These are phyloP conservation scores for Trichechus manatus DNA, from an alignment of 2,113 vertebrate genomes.

Conservation along the genomic window DNA sequence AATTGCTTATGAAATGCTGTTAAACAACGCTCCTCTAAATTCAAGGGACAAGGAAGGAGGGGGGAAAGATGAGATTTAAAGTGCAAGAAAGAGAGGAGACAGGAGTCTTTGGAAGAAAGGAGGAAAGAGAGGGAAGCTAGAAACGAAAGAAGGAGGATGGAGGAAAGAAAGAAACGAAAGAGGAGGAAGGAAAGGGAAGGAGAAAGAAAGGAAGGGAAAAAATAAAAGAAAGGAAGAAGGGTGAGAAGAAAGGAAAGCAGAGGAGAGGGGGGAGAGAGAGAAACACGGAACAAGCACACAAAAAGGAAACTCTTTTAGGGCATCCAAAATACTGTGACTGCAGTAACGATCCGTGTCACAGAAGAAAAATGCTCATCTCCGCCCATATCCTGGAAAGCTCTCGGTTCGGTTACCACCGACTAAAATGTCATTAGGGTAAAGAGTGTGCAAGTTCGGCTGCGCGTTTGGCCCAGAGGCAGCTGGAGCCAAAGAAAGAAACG, in stretches of 20 bases:
- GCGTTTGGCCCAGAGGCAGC: slow-evolving; percentile 28
- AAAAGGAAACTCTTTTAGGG: slow-evolving; percentile 14
- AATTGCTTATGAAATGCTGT: background rate
- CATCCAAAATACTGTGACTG: background rate
- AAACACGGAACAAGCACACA: background rate
- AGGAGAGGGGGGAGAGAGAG: background rate
- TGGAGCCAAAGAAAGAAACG: background rate
- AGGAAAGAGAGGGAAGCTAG: accelerated
- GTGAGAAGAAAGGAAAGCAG: background rate
- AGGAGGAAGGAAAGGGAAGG: accelerated
- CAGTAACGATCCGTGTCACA: background rate
- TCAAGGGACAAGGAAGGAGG: background rate
- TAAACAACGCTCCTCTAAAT: background rate
- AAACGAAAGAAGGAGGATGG: background rate
- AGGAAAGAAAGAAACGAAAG: too few species aligned
- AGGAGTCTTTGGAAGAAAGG: accelerated
- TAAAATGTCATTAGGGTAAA: slow-evolving; percentile 9
- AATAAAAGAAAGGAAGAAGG: background rate
- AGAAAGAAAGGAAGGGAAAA: accelerated
- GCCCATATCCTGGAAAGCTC: background rate
- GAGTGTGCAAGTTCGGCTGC: slow-evolving; percentile 41
- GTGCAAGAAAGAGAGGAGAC: background rate
- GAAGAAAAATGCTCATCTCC: background rate
- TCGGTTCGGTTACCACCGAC: background rate
- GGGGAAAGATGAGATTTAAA: background rate